Evolutionary conservation across 2,113 vertebrate species (phyloP).

Genomic region (Mirounga angustirostris): DNA sequence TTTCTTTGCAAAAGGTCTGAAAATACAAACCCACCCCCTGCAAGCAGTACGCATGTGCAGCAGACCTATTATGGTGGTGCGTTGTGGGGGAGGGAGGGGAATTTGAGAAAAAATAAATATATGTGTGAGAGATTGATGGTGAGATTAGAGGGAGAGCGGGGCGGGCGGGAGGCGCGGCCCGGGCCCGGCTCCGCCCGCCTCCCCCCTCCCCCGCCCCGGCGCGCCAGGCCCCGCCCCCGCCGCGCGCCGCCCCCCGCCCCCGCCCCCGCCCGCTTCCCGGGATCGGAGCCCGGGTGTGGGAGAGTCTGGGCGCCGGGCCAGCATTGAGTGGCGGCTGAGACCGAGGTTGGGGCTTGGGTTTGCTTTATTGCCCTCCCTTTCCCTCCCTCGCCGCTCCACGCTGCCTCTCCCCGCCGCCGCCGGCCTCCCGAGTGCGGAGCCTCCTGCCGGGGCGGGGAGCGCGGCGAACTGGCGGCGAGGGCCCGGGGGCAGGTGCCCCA

Average conservation of each 20-base stretch:
- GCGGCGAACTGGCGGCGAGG: slow-evolving; percentile 62
- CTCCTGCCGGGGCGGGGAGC: slow-evolving; percentile 16
- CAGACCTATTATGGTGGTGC: slow-evolving; percentile 84
- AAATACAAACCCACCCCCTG: slow-evolving; percentile 84
- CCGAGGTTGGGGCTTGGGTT: slow-evolving; percentile 79
- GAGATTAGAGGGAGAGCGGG: slow-evolving; percentile 81
- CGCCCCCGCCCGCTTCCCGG: neutral
- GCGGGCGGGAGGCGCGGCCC: slow-evolving; percentile 75
- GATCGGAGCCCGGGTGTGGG: slow-evolving; percentile 74
- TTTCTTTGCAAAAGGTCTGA: slow-evolving; percentile 84
- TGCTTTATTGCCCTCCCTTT: slow-evolving; percentile 77
- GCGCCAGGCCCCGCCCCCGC: slow-evolving; percentile 46
- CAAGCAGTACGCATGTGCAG: slow-evolving; percentile 83
- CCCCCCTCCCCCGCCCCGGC: slow-evolving; percentile 59
- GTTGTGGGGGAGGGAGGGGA: slow-evolving; percentile 83
- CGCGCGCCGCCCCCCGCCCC: slow-evolving; percentile 65
- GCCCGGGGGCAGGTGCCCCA: neutral
- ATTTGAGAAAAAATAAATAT: slow-evolving; percentile 87
- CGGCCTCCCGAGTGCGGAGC: neutral
- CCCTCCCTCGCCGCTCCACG: slow-evolving; percentile 79
- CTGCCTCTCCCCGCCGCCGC: slow-evolving; percentile 76
- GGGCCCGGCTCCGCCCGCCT: slow-evolving; percentile 61
- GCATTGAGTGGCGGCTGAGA: slow-evolving; percentile 79
- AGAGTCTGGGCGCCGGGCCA: slow-evolving; percentile 81
- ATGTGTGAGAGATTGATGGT: slow-evolving; percentile 86